These are phyloP conservation scores for Puntigrus tetrazona DNA, from an alignment of 2,113 vertebrate species.

Conservation along the genomic window DNA sequence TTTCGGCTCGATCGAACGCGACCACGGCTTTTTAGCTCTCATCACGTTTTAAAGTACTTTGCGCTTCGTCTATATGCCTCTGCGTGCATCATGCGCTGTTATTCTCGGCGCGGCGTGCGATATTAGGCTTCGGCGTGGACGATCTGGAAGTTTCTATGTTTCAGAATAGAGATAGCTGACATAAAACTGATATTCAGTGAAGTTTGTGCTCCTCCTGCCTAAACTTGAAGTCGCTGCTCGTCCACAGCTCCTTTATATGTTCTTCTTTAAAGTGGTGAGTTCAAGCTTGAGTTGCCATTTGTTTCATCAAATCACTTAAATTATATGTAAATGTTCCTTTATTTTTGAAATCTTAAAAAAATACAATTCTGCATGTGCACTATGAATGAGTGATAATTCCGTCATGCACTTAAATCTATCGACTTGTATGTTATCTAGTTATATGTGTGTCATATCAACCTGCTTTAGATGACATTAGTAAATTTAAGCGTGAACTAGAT, in stretches of 20 bases:
- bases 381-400: too few relatives aligned
- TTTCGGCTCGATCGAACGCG: neutral
- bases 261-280: constrained; percentile 90
- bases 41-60: constrained; percentile 1
- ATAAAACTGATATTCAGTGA: constrained; percentile 14
- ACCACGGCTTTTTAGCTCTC: neutral
- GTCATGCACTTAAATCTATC: too few relatives aligned
- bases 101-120: neutral
- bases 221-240: constrained; percentile 84
- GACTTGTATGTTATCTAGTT: too few relatives aligned
- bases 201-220: constrained; percentile 77
- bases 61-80: neutral
- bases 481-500: too few relatives aligned
- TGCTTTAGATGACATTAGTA: too few relatives aligned
- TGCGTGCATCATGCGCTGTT: neutral
- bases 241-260: constrained; percentile 79
- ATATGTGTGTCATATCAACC: too few relatives aligned
- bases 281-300: constrained; percentile 85
- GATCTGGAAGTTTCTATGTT: neutral
- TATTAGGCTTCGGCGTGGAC: neutral
- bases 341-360: neutral
- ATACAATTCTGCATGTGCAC: neutral
- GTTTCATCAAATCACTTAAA: neutral
- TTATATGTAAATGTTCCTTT: neutral
- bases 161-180: neutral